Evolutionary conservation across 1,140 invertebrate species (phyloP), one percentile per base, ranked within the genome.

Genomic region (Eubasilissa regina): DNA sequence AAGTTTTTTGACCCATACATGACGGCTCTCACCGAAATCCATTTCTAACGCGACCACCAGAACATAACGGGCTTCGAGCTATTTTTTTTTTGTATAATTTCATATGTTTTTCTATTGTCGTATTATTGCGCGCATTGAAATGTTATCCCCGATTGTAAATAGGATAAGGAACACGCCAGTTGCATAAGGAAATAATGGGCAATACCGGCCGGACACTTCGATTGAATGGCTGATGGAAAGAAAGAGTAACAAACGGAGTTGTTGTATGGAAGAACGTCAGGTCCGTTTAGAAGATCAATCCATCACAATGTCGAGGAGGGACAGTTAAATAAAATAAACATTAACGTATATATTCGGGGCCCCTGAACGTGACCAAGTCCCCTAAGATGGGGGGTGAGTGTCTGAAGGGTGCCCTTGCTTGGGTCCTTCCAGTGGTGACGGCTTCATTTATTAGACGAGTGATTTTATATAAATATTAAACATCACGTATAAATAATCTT

Each of bases 301-400:
- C 77, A 78, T 82, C 80, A 82, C 77, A 55, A 75, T 72, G 75
- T 80, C 51, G 70, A 62, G 73, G 64, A 66, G 56, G 75, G 75
- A 77, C 56, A 70, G 73, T 77, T 77, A 77, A 80, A 77, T 80
- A 77, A 80, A 80, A 80, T 80, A 80, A 80, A 80, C 79, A 80
- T 80, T 80, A 73, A 45, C n/a, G 62, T 35, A 25, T n/a, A 51
- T 17, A 35, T 45, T 62, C 56, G 25, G 55, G 73, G n/a, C n/a
- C 25, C 25, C 19, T 43, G 55, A 13, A 55, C 53, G 55, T 35
- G 55, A n/a, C 72, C 58, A 35, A 44, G 43, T 55, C 12, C 47
- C 53, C 53, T 21, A 21, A 55, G 74, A 60, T 15, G 44, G 45
- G 58, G 51, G 60, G 72, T 3, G 60, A 43, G 43, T 53, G 12